Base-by-base conservation (phyloP, 1,140 invertebrate genomes). In the Saccostrea glomerata region DNA sequence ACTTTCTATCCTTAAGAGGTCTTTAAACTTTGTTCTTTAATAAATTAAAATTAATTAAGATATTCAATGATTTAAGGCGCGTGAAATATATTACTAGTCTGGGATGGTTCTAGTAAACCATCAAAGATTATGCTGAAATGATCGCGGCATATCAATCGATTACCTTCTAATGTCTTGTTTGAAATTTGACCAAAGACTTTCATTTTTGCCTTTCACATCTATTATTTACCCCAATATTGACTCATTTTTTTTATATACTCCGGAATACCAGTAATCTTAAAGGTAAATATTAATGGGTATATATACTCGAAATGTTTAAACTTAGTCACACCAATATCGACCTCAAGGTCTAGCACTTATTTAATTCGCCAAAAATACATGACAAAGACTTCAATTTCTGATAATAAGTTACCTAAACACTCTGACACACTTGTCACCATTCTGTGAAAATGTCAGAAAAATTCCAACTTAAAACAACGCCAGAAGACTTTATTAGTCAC, bases 181-280 rank as follows among this genome's bases (percentile, higher is more conserved):
- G 25, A 15, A 63, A 30, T 77, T 15, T 77, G 70, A 77, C 70
- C 23, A 15, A 13, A 36, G 15, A 77, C 70, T 25, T 77, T 77
- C 25, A 77, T 30, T 77, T 77, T 36, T 77, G 70, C 70, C 23
- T 77, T 77, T 15, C 23, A 30, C 25, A 30, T 73, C 30, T 40
- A 23, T 63, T 36, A 77, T 77, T 30, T 77, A 77, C 70, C 23
- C 70, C 70, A 77, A 77, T 77, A 77, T 77, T 77, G 70, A 77
- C 25, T 77, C 25, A 36, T 30, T 30, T 77, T 77, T 73, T 30
- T 77, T 77, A 25, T 12, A 77, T 77, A n/a, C n/a, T 77, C 30
- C 15, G 23, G 25, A 77, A 77, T 77, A 30, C 70, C 15, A 15
- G 12, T 77, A 77, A 77, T 77, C 70, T 12, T 77, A 40, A 1